Evolutionary conservation across 1,140 invertebrate genomes (phyloP), one percentile per base, ranked within the genome.

Genomic region (Yoshiicerus persimilis): DNA sequence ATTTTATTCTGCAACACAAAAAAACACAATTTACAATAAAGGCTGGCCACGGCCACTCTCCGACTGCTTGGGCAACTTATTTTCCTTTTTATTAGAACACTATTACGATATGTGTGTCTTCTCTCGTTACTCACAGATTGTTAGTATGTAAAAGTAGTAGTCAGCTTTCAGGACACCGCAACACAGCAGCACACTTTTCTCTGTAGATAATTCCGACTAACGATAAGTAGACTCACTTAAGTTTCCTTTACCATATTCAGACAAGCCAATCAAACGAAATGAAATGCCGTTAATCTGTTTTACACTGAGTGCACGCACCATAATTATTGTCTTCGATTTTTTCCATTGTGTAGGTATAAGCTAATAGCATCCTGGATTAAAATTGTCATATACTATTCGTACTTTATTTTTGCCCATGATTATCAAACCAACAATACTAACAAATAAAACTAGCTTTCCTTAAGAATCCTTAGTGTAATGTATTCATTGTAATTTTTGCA

Each of bases 51-150:
- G n/a, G n/a, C n/a, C n/a, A n/a, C n/a, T n/a, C n/a, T n/a, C n/a
- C n/a, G n/a, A n/a, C n/a, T 34, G n/a, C 30, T 80, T 80, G 30
- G 34, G 16, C 34, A 36, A 80, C 32, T 80, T 80, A 80, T 80
- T 80, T 80, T 80, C 75, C 75, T 80, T 80, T 80, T 80, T 38
- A 38, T 80, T 80, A 80, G 75, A 80, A 80, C 75, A 34, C 32
- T 80, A 36, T 34, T 34, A 70, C 47, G 34, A 34, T 34, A n/a
- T 80, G 34, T 36, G 75, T 77, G 70, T 80, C 75, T 36, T 80
- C 75, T 70, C 75, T 80, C 16, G 30, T 38, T 80, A 34, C 75
- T 23, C 20, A 36, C 34, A 80, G 13, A 10, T 80, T 34, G 23
- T 13, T 80, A 36, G 75, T 80, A 10, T 9, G 8, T 66, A 56